These are phyloP conservation scores for Ophioninae sp. DNA, from an alignment of 2,888 invertebrate genomes.

Conservation along the genomic window DNA sequence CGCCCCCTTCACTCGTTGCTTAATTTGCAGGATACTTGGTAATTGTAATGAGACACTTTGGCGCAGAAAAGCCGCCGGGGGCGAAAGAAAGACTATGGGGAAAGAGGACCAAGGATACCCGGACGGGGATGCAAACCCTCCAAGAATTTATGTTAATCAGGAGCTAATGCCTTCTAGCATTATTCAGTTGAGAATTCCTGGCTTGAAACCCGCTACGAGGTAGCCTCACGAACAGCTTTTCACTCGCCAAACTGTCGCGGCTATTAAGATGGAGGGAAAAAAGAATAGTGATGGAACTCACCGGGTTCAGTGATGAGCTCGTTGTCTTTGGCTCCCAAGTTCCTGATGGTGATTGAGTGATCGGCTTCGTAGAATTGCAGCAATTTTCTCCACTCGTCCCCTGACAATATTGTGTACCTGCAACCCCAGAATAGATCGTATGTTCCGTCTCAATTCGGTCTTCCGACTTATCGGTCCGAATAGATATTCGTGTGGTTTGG, in stretches of 20 bases:
- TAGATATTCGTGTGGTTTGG: too few species aligned
- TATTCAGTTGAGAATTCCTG: slow-evolving; percentile 70
- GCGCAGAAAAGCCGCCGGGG: slow-evolving; percentile 61
- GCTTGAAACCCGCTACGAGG: slow-evolving; percentile 20
- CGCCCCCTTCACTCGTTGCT: slow-evolving; percentile 74
- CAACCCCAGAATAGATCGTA: slow-evolving; percentile 47
- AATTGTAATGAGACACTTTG: slow-evolving; percentile 80
- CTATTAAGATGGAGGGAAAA: neutral
- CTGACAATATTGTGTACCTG: slow-evolving; percentile 73
- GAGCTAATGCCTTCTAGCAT: slow-evolving; percentile 79
- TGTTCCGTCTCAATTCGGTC: neutral
- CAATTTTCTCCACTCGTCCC: slow-evolving; percentile 77
- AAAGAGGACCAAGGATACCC: slow-evolving; percentile 41
- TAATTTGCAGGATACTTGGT: slow-evolving; percentile 79
- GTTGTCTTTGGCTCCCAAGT: slow-evolving; percentile 48
- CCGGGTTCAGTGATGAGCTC: slow-evolving; percentile 69
- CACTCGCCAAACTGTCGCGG: slow-evolving; percentile 15
- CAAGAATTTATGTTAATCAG: slow-evolving; percentile 78
- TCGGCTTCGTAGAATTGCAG: slow-evolving; percentile 75
- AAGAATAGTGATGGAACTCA: slow-evolving; percentile 63
- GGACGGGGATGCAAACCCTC: slow-evolving; percentile 31
- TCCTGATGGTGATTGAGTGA: slow-evolving; percentile 71
- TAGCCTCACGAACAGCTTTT: slow-evolving; percentile 47
- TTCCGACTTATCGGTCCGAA: too few species aligned
- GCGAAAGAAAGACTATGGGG: slow-evolving; percentile 19